A percentile compares a stretch with the other conserved stretches of the same genome.
Evolutionary conservation across 2,888 invertebrate species (phyloP).

Genomic region (Drosophila algonquin): DNA sequence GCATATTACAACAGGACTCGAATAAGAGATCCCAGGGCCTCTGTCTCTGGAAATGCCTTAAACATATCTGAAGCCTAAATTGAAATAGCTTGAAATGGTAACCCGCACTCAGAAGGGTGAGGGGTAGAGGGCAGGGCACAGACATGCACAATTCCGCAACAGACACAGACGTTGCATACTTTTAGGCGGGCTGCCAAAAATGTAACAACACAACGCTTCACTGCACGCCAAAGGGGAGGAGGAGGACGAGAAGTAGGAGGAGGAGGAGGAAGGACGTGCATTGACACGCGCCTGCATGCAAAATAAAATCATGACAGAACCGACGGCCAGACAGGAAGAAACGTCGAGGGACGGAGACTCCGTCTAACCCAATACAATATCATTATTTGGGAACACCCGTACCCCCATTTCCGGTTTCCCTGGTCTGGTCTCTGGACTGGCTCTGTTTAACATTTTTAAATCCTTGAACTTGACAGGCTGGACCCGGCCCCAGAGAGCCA

Average conservation of each 20-base stretch:
- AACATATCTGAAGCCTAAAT: slow-evolving; percentile 10
- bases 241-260: neutral
- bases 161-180: slow-evolving; percentile 55
- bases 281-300: slow-evolving; percentile 23
- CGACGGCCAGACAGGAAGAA: slow-evolving; percentile 18
- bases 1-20: neutral
- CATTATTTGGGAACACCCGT: slow-evolving; percentile 3
- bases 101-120: slow-evolving; percentile 18
- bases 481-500: neutral
- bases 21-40: neutral
- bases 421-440: neutral
- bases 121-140: slow-evolving; percentile 4
- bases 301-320: slow-evolving; percentile 24
- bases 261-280: slow-evolving; percentile 4
- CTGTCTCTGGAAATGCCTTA: slow-evolving; percentile 6
- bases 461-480: slow-evolving; percentile 63
- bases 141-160: slow-evolving; percentile 40
- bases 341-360: neutral
- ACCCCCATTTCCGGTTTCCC: neutral
- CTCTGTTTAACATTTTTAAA: slow-evolving; percentile 50
- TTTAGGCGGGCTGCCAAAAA: slow-evolving; percentile 66
- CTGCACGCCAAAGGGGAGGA: slow-evolving; percentile 15
- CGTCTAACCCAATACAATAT: slow-evolving; percentile 20
- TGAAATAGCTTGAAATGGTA: slow-evolving; percentile 19
- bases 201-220: slow-evolving; percentile 64